Evolutionary conservation across 2,113 vertebrate genomes (phyloP).

Genomic region (Sylvilagus bachmani): DNA sequence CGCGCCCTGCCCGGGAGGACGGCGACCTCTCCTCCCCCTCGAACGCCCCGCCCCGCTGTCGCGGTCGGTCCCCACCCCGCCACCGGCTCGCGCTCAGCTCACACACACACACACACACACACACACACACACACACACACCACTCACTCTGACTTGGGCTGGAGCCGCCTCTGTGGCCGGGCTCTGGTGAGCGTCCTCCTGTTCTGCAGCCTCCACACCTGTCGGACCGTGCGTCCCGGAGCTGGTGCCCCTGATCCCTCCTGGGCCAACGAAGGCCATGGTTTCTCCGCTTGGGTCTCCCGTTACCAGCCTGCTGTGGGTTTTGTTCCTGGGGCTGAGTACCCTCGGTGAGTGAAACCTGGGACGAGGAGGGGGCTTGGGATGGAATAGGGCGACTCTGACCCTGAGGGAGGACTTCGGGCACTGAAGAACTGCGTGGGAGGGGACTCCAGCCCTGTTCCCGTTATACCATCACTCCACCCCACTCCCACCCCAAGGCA

Average conservation of each 20-base stretch:
- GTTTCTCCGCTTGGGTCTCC: neutral
- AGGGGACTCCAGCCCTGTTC: rapidly evolving
- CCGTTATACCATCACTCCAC: no score
- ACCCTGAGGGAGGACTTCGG: neutral
- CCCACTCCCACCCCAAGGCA: neutral
- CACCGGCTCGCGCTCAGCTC: neutral
- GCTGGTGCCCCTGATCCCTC: neutral
- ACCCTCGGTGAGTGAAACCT: conserved; percentile 75
- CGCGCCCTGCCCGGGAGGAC: conserved; percentile 25
- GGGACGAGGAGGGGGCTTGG: neutral
- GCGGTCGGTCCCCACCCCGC: conserved; percentile 68
- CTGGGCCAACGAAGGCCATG: conserved; percentile 71
- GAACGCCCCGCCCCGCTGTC: conserved; percentile 75
- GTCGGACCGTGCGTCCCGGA: neutral
- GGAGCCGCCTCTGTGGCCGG: conserved; percentile 27
- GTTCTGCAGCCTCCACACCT: conserved; percentile 37
- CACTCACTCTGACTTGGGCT: conserved; percentile 4
- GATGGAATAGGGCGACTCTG: neutral
- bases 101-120: no score
- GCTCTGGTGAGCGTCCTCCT: neutral
- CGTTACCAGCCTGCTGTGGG: neutral
- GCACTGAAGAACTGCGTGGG: neutral
- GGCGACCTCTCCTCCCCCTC: conserved; percentile 78
- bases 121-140: neutral
- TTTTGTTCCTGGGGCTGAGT: conserved; percentile 78